Conservation (phyloP, 2,797 vertebrate species). For the Sebastiscus albofasciatus region DNA sequence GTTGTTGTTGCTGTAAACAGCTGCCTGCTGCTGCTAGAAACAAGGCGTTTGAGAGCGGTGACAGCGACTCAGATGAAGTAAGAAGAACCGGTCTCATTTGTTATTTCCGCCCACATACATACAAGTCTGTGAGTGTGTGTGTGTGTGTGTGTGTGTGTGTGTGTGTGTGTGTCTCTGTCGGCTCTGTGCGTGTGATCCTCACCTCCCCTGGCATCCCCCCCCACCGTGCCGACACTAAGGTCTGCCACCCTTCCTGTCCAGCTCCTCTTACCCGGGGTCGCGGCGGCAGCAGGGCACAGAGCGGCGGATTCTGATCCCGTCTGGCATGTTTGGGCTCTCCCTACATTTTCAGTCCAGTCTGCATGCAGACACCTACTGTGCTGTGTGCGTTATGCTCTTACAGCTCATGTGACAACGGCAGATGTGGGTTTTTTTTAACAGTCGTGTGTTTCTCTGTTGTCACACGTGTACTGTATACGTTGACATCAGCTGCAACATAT, state of each 20-base stretch:
- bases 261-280: conserved; percentile 28
- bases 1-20: neutral
- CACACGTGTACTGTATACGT: neutral
- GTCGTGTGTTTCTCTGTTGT: conserved; percentile 13
- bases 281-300: neutral
- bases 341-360: conserved; percentile 37
- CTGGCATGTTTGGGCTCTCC: conserved; percentile 63
- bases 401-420: conserved; percentile 16
- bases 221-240: conserved; percentile 37
- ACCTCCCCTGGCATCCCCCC: conserved; percentile 54
- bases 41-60: neutral
- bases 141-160: neutral
- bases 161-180: neutral
- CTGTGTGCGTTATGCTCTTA: neutral
- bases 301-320: conserved; percentile 46
- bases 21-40: conserved; percentile 1
- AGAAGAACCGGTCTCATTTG: neutral
- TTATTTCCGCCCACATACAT: neutral
- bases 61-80: neutral
- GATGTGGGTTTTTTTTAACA: conserved; percentile 25
- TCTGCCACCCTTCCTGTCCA: conserved; percentile 47
- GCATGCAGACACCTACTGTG: conserved; percentile 27
- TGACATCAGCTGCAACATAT: conserved; percentile 20
- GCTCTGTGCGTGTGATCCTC: conserved; percentile 47
- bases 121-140: neutral